Base-by-base conservation (phyloP, 2,113 vertebrate species). In the Dipodomys stephensi region DNA sequence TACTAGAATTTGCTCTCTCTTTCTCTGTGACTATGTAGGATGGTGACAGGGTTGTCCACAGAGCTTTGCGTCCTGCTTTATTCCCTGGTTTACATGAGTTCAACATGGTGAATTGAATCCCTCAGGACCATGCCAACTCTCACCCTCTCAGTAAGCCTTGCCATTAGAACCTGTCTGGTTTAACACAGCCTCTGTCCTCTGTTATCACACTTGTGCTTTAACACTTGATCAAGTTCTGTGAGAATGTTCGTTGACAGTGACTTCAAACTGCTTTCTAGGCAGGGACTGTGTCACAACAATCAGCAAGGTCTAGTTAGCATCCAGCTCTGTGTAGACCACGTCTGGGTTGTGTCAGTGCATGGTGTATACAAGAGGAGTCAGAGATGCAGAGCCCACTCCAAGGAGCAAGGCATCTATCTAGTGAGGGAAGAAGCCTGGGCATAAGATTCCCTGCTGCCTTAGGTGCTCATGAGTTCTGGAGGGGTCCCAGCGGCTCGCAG, bases 401-500 rank as follows among this genome's bases (percentile, higher is more conserved):
- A 65, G 65, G 65, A 71, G 68, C n/a, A 1, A 18, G 32, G 39
- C 11, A 0, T 30, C 35, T 32, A 0, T 30, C 35, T 32, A 82
- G 64, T 2, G 78, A 35, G 27, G 46, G 74, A 72, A 68, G 65
- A 28, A 0, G n/a, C 13, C n/a, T 4, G 1, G 0, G 1, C 4
- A 9, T 35, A 6, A 4, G 57, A 25, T 15, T 28, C 53, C 49
- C 1, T 1, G 6, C 1, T 4, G 25, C 73, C 30, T 4, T 12
- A 25, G 11, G 62, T 0, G 1, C 10, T 80, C 53, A 4, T 64
- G 67, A 2, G 62, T 27, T 30, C 71, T 3, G 27, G 30, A 28
- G 18, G 0, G 18, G 10, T 69, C 22, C 81, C 0, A 0, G 20
- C n/a, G 39, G 22, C 71, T 69, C 46, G 49, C 7, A 0, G 73